Base-by-base conservation (phyloP, 2,888 invertebrate genomes). In the Latrodectus elegans region DNA sequence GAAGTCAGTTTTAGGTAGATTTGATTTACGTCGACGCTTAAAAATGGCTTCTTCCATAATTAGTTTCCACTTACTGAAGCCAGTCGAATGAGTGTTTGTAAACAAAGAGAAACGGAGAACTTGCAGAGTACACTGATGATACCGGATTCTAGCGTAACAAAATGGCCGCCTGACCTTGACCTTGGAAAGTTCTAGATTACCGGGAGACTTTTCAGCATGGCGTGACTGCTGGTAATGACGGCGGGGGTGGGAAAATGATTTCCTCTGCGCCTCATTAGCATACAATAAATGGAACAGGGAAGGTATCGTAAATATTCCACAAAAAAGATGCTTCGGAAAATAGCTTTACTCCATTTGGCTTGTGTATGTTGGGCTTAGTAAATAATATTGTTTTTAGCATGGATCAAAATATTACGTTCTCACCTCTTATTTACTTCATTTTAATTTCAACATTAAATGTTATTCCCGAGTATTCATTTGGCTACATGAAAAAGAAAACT, bases 111-210 rank as follows among this genome's bases (percentile, higher is more conserved):
- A 74, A 52, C 38, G 8, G 76, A 10, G 51, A 65, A n/a, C n/a
- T 65, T 52, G 65, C 14, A 1, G 26, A 26, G 11, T 12, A 10
- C 67, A 10, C 26, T 68, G 68, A 53, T 68, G 68, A 53, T 53
- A 77, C 67, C 65, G 52, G 76, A 76, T 65, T 26, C 60, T 12
- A 76, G 51, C 55, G n/a, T 14, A 52, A 38, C 11, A n/a, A 64
- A 76, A 64, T n/a, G 14, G 71, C 51, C 51, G 53, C n/a, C n/a
- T 74, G 74, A 81, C 81, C 81, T 81, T 81, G 81, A 73, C 81
- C 81, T 81, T 81, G 81, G 81, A 81, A 67, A 80, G 65, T 67
- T 52, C 81, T 53, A 73, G 81, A 73, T 52, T 73, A 73, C 38
- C 38, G 38, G 38, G 38, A 38, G 38, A 38, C 38, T 38, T 38